Conservation (phyloP, 2,888 invertebrate species). For the Eristalinus sepulchralis region DNA sequence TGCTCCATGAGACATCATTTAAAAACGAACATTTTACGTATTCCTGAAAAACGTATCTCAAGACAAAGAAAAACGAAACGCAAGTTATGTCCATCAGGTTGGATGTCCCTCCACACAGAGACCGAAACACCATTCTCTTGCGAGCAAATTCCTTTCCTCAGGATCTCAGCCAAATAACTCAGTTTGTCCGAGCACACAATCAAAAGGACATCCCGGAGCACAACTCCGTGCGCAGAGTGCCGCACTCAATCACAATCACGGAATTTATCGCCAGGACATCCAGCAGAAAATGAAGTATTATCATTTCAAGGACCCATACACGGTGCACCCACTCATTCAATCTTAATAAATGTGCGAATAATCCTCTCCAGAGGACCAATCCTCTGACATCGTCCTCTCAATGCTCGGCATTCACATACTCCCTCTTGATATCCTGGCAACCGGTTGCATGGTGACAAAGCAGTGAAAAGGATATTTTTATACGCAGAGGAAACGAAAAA, state of each 20-base stretch:
- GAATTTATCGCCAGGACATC: constrained; percentile 45
- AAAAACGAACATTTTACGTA: too few relatives aligned
- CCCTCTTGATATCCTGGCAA: constrained; percentile 46
- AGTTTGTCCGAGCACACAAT: too few relatives aligned
- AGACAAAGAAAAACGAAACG: too few relatives aligned
- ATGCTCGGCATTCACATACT: constrained; percentile 12
- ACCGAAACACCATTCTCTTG: too few relatives aligned
- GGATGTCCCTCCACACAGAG: too few relatives aligned
- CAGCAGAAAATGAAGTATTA: constrained; percentile 39
- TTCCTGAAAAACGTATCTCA: too few relatives aligned
- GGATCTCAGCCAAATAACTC: too few relatives aligned
- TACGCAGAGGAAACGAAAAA: not conserved
- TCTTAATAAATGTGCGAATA: constrained; percentile 63
- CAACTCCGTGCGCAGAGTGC: not conserved
- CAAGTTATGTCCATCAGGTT: too few relatives aligned
- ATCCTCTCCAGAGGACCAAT: constrained; percentile 25
- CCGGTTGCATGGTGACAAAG: constrained; percentile 54
- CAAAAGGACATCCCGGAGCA: not conserved
- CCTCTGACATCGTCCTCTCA: constrained; percentile 2
- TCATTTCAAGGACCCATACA: constrained; percentile 41
- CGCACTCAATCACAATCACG: constrained; percentile 21
- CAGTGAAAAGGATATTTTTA: constrained; percentile 19
- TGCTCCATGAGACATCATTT: too few relatives aligned
- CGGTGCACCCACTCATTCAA: constrained; percentile 38
- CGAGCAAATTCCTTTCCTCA: too few relatives aligned